phyloP scores from a whole-genome alignment of 2,113 vertebrate species.

The Vulpes vulpes region DNA sequence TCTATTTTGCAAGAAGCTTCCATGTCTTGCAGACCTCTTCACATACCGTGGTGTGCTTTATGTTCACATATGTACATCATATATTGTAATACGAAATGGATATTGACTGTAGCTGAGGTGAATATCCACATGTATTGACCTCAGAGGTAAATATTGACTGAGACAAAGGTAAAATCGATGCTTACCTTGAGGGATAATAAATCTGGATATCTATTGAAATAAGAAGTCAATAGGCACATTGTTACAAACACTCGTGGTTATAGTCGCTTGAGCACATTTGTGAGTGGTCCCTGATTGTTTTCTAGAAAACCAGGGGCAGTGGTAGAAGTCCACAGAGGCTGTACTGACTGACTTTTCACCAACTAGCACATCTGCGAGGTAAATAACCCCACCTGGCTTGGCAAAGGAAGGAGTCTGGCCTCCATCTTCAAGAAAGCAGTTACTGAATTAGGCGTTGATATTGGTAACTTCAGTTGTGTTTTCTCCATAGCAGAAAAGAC shows the following conservation, averaged over 20 bases:
- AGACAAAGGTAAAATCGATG: constrained; percentile 83
- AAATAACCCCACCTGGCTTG: not conserved
- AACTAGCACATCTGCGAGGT: not conserved
- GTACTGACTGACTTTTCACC: rapidly evolving
- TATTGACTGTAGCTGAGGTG: constrained; percentile 78
- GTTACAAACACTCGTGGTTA: constrained; percentile 63
- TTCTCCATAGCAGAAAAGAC: not conserved
- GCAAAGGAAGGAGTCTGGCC: not conserved
- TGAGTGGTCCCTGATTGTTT: not conserved
- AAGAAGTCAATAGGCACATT: constrained; percentile 76
- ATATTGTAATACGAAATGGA: constrained; percentile 75
- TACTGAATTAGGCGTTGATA: rapidly evolving
- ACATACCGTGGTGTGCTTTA: not conserved
- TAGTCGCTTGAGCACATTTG: constrained; percentile 34
- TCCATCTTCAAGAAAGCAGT: not conserved
- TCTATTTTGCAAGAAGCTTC: not conserved
- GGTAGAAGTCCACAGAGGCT: not conserved
- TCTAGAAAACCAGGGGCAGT: not conserved
- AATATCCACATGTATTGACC: constrained; percentile 82
- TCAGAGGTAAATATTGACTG: constrained; percentile 82
- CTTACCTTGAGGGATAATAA: constrained; percentile 83
- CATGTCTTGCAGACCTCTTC: not conserved
- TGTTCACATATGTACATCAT: constrained; percentile 66
- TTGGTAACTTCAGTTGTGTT: not conserved
- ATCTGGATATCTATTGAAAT: constrained; percentile 83